Conservation (phyloP, 2,888 invertebrate genomes). For the Acanthosoma haemorrhoidale region DNA sequence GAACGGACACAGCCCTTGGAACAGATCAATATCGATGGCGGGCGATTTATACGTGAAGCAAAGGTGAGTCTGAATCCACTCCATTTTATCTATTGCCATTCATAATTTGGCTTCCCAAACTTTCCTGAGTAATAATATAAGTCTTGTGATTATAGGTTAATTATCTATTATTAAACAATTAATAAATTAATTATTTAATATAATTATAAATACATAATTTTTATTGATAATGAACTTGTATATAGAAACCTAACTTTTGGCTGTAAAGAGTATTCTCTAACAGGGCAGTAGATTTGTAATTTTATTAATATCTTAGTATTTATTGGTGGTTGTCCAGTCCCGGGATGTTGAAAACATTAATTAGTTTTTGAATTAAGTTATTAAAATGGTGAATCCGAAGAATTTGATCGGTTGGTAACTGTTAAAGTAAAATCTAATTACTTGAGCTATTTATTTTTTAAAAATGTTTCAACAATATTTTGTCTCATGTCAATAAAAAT, state of each 20-base stretch:
- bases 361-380: no score
- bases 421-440: no score
- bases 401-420: no score
- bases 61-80: constrained; percentile 70
- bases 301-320: neutral
- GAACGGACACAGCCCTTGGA: constrained; percentile 93
- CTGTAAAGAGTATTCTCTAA: neutral
- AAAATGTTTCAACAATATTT: no score
- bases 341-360: neutral
- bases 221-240: neutral
- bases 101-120: neutral
- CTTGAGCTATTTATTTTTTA: no score
- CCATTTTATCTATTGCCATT: neutral
- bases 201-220: neutral
- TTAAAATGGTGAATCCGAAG: no score
- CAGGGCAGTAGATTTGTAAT: constrained; percentile 3
- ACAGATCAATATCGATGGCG: constrained; percentile 90
- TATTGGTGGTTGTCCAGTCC: constrained; percentile 5
- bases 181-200: neutral
- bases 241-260: constrained; percentile 3
- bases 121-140: constrained; percentile 22
- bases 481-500: no score
- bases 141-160: neutral
- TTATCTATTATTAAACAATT: no score
- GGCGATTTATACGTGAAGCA: constrained; percentile 91